Conservation (phyloP, 1,140 invertebrate genomes). For the Magallana ariakensis region DNA sequence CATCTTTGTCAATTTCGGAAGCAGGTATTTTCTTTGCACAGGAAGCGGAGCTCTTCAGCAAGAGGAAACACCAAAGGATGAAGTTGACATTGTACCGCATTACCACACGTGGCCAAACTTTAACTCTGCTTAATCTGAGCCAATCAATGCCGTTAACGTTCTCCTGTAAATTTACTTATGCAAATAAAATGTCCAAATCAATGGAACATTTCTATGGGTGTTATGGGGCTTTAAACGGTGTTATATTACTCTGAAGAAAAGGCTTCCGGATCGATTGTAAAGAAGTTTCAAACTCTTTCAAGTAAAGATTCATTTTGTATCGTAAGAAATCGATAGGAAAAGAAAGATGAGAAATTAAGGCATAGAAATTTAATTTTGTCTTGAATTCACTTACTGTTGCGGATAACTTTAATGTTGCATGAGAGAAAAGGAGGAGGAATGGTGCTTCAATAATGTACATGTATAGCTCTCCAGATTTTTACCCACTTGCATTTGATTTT, state of each 20-base stretch:
- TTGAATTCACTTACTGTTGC: too few relatives aligned
- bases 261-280: slow-evolving; percentile 29
- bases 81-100: neutral
- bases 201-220: slow-evolving; percentile 36
- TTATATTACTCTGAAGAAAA: slow-evolving; percentile 19
- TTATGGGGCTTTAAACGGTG: slow-evolving; percentile 31
- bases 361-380: slow-evolving; percentile 15
- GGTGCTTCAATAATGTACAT: too few relatives aligned
- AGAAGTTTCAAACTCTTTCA: slow-evolving; percentile 32
- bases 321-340: slow-evolving; percentile 19
- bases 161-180: slow-evolving; percentile 35
- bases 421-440: too few relatives aligned
- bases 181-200: slow-evolving; percentile 38
- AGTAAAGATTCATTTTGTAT: slow-evolving; percentile 32
- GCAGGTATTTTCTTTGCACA: slow-evolving; percentile 11
- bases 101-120: slow-evolving; percentile 14
- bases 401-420: too few relatives aligned
- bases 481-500: too few relatives aligned
- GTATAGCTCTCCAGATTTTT: too few relatives aligned
- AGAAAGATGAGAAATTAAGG: neutral
- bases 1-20: neutral
- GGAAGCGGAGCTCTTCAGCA: neutral
- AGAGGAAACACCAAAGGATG: slow-evolving; percentile 22
- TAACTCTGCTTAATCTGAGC: slow-evolving; percentile 22
- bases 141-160: slow-evolving; percentile 30